Base-by-base conservation (phyloP, 2,797 vertebrate species). In the Tiaroga cobitis region DNA sequence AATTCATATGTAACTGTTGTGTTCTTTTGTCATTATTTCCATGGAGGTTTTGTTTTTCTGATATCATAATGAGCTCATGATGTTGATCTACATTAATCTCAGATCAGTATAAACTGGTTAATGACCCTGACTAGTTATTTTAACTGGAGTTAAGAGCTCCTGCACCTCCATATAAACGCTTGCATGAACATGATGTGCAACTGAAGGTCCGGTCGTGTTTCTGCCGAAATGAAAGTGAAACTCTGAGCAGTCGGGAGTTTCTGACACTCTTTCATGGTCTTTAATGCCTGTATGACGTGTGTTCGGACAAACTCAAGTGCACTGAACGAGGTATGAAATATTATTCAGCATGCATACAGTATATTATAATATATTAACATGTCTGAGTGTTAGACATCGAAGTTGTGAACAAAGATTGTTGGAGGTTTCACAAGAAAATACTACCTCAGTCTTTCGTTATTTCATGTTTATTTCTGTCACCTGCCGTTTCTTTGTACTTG, bases 191-290 rank as follows among this genome's bases (percentile, higher is more conserved):
- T 54, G 7, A 8, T n/a, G 10, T 24, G 15, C 18, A 5, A 51
- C 13, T 46, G 37, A 32, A 11, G 11, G 19, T 73, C 37, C 5
- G 26, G 5, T 59, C 24, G 4, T 65, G 72, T 74, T 83, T 83
- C 56, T 65, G 15, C 19, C 4, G 32, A 83, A 83, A 51, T 39
- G 81, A 83, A 83, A 83, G 41, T 67, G 32, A 83, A 29, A 8
- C 39, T 46, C 39, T 8, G 26, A 72, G 2, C 2, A 29, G 0
- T 29, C 68, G 5, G 37, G 80, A 73, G 37, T 61, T 72, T 72
- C 68, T 46, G 24, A 29, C 32, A 37, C 41, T 5, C 13, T 46
- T 49, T 32, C 9, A 10, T 21, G 72, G 8, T 32, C 46, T 32
- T 74, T 32, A 49, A 49, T 18, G 3, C 13, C 39, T 15, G 39